Conservation (phyloP, 2,113 vertebrate genomes). For the Chitala chitala region DNA sequence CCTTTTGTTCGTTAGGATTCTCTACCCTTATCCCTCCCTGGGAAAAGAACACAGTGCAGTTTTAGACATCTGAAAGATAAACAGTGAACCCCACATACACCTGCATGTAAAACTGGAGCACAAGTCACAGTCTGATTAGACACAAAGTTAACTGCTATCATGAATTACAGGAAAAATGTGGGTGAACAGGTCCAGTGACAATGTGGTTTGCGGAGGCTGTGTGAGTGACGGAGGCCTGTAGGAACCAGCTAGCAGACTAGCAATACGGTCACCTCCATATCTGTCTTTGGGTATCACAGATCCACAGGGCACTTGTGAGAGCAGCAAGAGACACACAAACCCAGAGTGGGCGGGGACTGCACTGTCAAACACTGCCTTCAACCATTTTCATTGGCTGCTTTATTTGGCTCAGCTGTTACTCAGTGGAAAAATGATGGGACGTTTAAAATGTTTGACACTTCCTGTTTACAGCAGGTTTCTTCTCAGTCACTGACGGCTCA, state of each 20-base stretch:
- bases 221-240: not conserved
- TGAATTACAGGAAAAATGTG: not conserved
- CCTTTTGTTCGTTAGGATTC: conserved; percentile 77
- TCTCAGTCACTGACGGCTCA: too few species aligned
- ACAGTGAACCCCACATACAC: not conserved
- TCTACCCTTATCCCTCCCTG: conserved; percentile 89
- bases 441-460: too few species aligned
- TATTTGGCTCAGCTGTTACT: too few species aligned
- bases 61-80: not conserved
- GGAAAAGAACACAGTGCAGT: conserved; percentile 28
- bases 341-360: too few species aligned
- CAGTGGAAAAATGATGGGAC: too few species aligned
- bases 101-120: not conserved
- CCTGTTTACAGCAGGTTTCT: too few species aligned
- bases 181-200: not conserved
- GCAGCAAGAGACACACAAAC: not conserved
- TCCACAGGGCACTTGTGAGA: too few species aligned
- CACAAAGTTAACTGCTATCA: not conserved
- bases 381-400: too few species aligned
- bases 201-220: not conserved
- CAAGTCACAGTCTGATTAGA: not conserved
- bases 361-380: too few species aligned
- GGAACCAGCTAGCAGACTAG: not conserved
- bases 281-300: too few species aligned
- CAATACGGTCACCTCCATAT: too few species aligned